Percentiles rank a stretch among this genome's conserved stretches.
Evolutionary conservation across 2,888 invertebrate species (phyloP).

Genomic region (Bibio marci): DNA sequence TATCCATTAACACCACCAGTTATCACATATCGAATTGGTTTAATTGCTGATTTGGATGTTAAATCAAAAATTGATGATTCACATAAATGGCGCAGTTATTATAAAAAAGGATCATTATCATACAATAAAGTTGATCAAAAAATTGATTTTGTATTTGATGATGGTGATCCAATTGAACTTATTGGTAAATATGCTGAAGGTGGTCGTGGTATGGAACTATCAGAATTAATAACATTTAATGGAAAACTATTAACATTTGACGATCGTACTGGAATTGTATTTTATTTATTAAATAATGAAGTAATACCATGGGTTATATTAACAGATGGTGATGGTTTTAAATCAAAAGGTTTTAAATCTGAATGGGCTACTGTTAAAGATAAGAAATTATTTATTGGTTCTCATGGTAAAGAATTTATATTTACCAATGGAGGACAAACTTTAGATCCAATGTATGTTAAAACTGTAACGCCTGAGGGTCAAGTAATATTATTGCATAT

Average conservation of each 20-base stretch:
- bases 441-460: conserved; percentile 88
- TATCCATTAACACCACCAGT: conserved; percentile 70
- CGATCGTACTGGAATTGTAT: conserved; percentile 87
- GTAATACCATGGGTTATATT: conserved; percentile 70
- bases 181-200: conserved; percentile 60
- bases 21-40: conserved; percentile 59
- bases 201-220: conserved; percentile 92
- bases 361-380: conserved; percentile 96
- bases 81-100: conserved; percentile 65
- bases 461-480: conserved; percentile 61
- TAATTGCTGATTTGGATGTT: conserved; percentile 87
- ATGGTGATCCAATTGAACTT: conserved; percentile 26
- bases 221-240: conserved; percentile 85
- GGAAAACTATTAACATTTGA: conserved; percentile 81
- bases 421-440: conserved; percentile 62
- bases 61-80: conserved; percentile 56
- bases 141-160: conserved; percentile 40
- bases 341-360: conserved; percentile 70
- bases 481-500: conserved; percentile 35
- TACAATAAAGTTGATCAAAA: conserved; percentile 42
- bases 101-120: conserved; percentile 62
- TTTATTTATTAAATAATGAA: conserved; percentile 45
- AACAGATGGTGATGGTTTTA: conserved; percentile 78
- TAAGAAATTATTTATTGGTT: conserved; percentile 73
- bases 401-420: conserved; percentile 97